phyloP scores from a whole-genome alignment of 2,797 vertebrate species.

The Stomatorhinus walkeri region DNA sequence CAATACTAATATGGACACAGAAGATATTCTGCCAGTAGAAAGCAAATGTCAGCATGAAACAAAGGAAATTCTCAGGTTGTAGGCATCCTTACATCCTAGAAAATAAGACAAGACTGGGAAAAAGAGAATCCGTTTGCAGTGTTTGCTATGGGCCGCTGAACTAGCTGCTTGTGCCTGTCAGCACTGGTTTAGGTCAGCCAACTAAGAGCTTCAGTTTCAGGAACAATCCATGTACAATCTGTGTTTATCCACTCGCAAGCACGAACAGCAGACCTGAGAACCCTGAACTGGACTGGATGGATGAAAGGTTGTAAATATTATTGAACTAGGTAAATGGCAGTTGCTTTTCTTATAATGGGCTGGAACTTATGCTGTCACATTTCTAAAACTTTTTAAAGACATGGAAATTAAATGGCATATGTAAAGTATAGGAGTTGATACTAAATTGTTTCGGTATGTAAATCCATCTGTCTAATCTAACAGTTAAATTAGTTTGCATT shows the following conservation, averaged over 20 bases:
- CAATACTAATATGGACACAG: not conserved
- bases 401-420: not conserved
- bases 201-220: too few relatives aligned
- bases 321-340: not conserved
- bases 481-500: not conserved
- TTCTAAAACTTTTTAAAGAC: not conserved
- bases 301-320: not conserved
- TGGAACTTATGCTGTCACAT: not conserved
- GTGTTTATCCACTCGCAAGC: not conserved
- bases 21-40: not conserved
- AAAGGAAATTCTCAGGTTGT: not conserved
- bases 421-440: not conserved
- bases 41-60: not conserved
- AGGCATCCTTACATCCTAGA: not conserved
- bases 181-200: not conserved
- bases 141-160: not conserved
- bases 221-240: too few relatives aligned
- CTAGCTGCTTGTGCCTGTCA: not conserved
- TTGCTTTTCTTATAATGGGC: not conserved
- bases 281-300: not conserved
- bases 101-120: not conserved
- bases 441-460: not conserved
- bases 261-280: not conserved
- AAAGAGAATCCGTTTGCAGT: not conserved
- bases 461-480: not conserved